Base-by-base conservation (phyloP, 1,140 invertebrate species). In the Lasioglossum albipes region DNA sequence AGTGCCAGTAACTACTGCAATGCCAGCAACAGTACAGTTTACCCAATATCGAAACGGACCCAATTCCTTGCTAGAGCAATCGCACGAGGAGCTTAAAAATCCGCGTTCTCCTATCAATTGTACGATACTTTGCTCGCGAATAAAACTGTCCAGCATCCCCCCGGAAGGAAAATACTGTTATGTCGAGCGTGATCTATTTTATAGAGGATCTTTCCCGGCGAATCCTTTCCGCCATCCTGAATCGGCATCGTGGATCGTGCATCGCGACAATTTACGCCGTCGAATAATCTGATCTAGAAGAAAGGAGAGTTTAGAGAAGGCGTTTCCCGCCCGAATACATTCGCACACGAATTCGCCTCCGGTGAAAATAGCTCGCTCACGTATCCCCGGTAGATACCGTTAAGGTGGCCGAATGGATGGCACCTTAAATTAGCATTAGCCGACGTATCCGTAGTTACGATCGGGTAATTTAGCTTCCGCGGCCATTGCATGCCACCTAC, bases 361-460 rank as follows among this genome's bases (percentile, higher is more conserved):
- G 45, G 67, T 52, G 74, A 70, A 77, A 64, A 83, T 79, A 85
- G 62, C 78, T 78, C 70, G 52, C 62, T 70, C 78, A 75, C 69
- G 82, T 69, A 75, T 82, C 31, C 31, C 84, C 87, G 87, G 84
- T 91, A 90, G 89, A 91, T 91, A 91, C 87, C 87, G 89, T 89
- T 90, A 91, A 89, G 59, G 59, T 64, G 69, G 67, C 22, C 85
- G 84, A 81, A 87, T 86, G 77, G 87, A 81, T 77, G 74, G 79
- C 79, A 67, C 79, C 84, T 87, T 90, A 90, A 90, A 91, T 91
- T 84, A 89, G 84, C 83, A 88, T 91, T 91, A 91, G 81, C 81
- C 82, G 74, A 77, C 74, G 85, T 84, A 91, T 88, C 84, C 88
- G 54, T 88, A 88, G 82, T 89, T 90, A 88, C 74, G 84, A 84